A percentile compares a stretch with the other conserved stretches of the same genome.
Conservation (phyloP, 2,797 vertebrate species). For the Antrozous pallidus region DNA sequence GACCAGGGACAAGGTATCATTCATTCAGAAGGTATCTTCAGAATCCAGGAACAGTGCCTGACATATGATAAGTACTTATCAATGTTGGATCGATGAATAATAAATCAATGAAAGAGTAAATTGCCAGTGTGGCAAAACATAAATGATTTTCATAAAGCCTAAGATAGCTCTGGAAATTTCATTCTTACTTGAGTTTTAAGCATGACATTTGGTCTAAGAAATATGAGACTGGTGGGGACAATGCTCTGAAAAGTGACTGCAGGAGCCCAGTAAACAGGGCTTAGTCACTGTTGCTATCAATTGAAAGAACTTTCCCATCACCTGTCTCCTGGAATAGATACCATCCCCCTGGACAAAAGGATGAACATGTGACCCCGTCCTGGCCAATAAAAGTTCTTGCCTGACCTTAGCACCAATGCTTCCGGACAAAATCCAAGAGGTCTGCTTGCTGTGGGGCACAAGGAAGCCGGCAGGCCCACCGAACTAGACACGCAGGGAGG, state of each 20-base stretch:
- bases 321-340: neutral
- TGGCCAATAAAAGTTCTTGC: neutral
- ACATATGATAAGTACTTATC: neutral
- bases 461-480: neutral
- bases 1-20: neutral
- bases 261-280: neutral
- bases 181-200: conserved; percentile 4
- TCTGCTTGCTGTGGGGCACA: neutral
- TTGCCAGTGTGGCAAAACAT: neutral
- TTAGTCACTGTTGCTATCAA: neutral
- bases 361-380: neutral
- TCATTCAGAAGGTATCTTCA: neutral
- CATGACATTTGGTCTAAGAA: neutral
- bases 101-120: neutral
- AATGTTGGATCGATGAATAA: neutral
- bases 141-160: neutral
- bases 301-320: neutral
- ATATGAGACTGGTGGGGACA: neutral
- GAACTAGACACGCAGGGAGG: neutral
- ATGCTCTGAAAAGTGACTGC: neutral
- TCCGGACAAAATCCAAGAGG: neutral
- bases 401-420: neutral
- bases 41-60: neutral
- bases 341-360: neutral
- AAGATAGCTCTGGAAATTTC: conserved; percentile 17